Evolutionary conservation across 1,140 invertebrate species (phyloP).

Genomic region (Argopecten irradians): DNA sequence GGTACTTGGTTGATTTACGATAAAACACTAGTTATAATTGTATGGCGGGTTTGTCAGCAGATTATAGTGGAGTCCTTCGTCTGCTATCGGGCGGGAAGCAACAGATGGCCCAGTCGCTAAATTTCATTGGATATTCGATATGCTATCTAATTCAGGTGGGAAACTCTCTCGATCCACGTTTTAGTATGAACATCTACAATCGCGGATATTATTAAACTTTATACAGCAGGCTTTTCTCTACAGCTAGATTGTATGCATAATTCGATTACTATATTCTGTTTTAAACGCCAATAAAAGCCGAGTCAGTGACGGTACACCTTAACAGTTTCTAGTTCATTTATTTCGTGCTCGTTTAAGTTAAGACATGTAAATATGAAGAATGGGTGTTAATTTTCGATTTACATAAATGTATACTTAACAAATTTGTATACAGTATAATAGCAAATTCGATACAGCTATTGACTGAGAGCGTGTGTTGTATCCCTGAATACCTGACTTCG

Average conservation of each 20-base stretch:
- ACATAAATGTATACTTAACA: neutral
- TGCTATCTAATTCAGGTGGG: slow-evolving; percentile 15
- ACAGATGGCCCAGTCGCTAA: slow-evolving; percentile 27
- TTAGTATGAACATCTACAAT: neutral
- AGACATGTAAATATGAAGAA: neutral
- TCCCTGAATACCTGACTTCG: neutral
- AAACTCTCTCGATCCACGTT: neutral
- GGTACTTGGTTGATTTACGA: neutral
- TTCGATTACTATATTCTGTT: neutral
- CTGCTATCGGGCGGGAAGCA: slow-evolving; percentile 20
- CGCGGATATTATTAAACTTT: neutral
- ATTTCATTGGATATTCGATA: neutral
- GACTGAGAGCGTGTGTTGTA: neutral
- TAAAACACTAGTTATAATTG: slow-evolving; percentile 7
- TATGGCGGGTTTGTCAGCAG: neutral
- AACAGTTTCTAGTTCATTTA: neutral
- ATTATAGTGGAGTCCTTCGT: neutral
- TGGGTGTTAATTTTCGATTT: neutral
- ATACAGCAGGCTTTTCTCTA: neutral
- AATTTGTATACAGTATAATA: neutral
- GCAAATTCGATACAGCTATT: neutral
- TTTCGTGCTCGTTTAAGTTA: neutral
- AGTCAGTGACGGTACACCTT: neutral
- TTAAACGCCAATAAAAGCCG: neutral
- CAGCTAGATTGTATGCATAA: neutral